Evolutionary conservation across 1,140 invertebrate genomes (phyloP).

Genomic region (Acromyrmex echinatior): DNA sequence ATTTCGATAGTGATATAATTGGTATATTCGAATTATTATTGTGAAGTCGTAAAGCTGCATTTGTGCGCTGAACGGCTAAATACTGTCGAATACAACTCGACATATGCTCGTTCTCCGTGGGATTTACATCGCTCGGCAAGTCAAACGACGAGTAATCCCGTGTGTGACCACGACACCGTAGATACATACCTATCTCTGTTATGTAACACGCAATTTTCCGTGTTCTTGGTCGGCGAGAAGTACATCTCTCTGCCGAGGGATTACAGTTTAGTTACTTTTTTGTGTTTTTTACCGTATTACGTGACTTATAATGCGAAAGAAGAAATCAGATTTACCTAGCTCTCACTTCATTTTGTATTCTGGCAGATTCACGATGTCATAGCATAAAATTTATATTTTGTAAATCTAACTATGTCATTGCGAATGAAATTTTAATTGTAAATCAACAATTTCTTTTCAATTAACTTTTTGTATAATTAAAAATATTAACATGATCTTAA

Average conservation of each 20-base stretch:
- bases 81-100: conserved; percentile 26
- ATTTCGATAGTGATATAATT: conserved; percentile 17
- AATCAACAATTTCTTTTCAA: neutral
- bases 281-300: conserved; percentile 15
- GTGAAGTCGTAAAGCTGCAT: conserved; percentile 6
- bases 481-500: no score
- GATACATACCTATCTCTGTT: conserved; percentile 21
- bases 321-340: conserved; percentile 20
- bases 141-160: conserved; percentile 47
- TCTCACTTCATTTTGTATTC: neutral
- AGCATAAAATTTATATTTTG: neutral
- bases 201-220: conserved; percentile 5
- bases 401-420: neutral
- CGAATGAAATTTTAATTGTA: neutral
- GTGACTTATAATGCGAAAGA: conserved; percentile 12
- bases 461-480: neutral
- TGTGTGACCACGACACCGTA: conserved; percentile 29
- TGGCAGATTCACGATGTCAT: neutral
- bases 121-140: conserved; percentile 38
- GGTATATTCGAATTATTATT: conserved; percentile 13
- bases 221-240: conserved; percentile 22
- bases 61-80: conserved; percentile 3
- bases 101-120: conserved; percentile 28
- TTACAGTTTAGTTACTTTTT: conserved; percentile 6
- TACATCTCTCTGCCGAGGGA: conserved; percentile 30